phyloP scores from a whole-genome alignment of 2,888 invertebrate genomes.

The Gari tellinella region DNA sequence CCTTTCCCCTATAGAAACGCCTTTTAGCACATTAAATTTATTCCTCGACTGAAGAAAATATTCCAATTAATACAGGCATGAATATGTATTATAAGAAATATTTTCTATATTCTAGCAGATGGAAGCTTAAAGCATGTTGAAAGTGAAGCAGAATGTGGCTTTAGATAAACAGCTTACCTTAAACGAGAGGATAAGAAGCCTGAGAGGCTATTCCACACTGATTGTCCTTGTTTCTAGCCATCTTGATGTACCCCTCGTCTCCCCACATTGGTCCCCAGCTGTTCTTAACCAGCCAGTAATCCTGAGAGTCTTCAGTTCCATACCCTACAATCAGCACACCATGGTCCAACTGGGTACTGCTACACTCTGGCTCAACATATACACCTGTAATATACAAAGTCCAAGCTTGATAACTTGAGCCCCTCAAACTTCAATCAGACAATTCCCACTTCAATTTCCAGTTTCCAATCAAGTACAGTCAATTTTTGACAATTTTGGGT shows the following conservation, averaged over 20 bases:
- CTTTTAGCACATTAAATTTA: too few relatives aligned
- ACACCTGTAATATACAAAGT: conserved; percentile 84
- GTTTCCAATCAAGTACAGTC: too few relatives aligned
- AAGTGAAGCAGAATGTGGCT: too few relatives aligned
- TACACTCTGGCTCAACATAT: conserved; percentile 92
- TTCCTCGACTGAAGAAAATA: too few relatives aligned
- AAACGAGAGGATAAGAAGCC: conserved; percentile 90
- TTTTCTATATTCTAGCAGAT: too few relatives aligned
- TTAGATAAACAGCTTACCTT: conserved; percentile 86
- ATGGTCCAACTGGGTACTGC: conserved; percentile 92
- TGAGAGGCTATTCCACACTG: conserved; percentile 94
- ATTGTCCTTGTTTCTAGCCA: conserved; percentile 90
- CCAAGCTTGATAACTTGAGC: too few relatives aligned
- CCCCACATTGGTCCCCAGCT: conserved; percentile 96
- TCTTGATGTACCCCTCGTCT: conserved; percentile 92
- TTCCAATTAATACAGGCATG: too few relatives aligned
- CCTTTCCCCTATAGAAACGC: neutral
- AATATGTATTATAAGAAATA: too few relatives aligned
- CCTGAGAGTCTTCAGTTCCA: conserved; percentile 88
- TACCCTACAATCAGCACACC: conserved; percentile 94
- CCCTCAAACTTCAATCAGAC: too few relatives aligned
- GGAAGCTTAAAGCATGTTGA: too few relatives aligned
- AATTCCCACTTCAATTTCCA: too few relatives aligned
- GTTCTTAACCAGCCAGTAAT: conserved; percentile 95
- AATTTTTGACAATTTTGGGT: too few relatives aligned